Evolutionary conservation across 2,113 vertebrate species (phyloP).

Genomic region (Brevimyrus niger): DNA sequence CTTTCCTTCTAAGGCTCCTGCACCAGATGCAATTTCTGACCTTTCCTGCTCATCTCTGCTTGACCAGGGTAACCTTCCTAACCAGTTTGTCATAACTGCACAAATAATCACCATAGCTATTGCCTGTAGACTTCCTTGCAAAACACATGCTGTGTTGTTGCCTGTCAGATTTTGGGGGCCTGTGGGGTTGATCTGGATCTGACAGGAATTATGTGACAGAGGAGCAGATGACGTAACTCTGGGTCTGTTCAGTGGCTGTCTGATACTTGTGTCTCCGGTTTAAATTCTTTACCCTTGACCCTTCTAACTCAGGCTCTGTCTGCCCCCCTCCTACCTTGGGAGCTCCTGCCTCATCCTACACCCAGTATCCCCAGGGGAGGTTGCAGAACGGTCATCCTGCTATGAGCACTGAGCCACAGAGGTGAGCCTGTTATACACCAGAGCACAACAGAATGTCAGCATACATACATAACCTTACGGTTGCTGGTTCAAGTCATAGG

Average conservation of each 20-base stretch:
- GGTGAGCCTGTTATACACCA: slow-evolving; percentile 47
- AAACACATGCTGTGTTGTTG: not conserved
- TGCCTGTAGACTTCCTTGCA: not conserved
- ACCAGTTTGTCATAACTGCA: not conserved
- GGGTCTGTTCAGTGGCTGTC: not conserved
- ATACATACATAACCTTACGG: not conserved
- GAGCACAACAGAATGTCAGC: not conserved
- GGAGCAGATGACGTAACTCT: not conserved
- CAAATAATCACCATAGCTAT: not conserved
- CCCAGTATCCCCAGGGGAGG: slow-evolving; percentile 77
- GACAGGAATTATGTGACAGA: not conserved
- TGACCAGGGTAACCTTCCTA: slow-evolving; percentile 75
- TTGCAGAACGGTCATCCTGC: slow-evolving; percentile 84
- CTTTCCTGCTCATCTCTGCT: slow-evolving; percentile 71
- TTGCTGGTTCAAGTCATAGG: not conserved
- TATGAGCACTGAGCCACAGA: slow-evolving; percentile 66
- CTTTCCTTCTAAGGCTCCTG: slow-evolving; percentile 80
- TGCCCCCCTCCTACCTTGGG: slow-evolving; percentile 69
- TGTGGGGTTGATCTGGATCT: not conserved
- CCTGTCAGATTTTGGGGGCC: not conserved
- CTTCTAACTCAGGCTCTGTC: slow-evolving; percentile 61
- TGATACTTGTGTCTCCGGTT: too few relatives aligned
- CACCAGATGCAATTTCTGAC: slow-evolving; percentile 78
- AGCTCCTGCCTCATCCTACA: slow-evolving; percentile 65
- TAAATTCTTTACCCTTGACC: not conserved